Conservation (phyloP, 2,888 invertebrate genomes). For the Pimpla rufipes region DNA sequence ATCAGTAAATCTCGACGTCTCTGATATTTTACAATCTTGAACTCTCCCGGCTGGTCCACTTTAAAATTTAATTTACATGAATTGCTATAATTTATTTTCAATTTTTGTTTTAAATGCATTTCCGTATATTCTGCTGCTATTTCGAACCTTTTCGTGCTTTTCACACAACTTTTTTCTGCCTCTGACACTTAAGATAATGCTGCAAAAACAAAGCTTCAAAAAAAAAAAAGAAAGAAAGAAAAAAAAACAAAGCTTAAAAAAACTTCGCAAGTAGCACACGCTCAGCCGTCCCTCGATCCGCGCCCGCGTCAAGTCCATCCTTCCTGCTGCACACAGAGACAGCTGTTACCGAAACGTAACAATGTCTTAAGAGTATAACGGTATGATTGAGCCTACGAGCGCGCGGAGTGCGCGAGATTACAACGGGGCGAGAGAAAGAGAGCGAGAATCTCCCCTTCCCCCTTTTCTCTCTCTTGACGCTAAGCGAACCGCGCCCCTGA, state of each 20-base stretch:
- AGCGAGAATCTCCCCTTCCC: too few species aligned
- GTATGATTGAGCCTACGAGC: slow-evolving; percentile 15
- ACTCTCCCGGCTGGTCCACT: too few species aligned
- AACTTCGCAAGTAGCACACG: not conserved
- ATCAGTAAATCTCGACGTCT: not conserved
- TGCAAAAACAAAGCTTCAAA: too few species aligned
- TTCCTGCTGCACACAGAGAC: not conserved
- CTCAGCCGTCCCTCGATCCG: not conserved
- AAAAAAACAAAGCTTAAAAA: not conserved
- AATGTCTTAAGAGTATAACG: slow-evolving; percentile 35
- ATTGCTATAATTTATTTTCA: not conserved
- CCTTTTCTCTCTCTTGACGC: slow-evolving; percentile 26
- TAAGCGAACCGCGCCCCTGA: slow-evolving; percentile 72
- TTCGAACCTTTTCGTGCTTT: too few species aligned
- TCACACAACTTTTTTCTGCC: too few species aligned
- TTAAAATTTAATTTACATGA: too few species aligned
- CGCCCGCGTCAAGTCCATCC: too few species aligned
- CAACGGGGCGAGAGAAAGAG: slow-evolving; percentile 28
- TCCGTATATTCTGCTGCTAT: too few species aligned
- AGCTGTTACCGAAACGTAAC: slow-evolving; percentile 22
- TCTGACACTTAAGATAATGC: too few species aligned
- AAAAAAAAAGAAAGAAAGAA: not conserved
- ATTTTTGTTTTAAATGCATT: too few species aligned
- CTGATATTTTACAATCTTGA: not conserved
- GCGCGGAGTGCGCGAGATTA: slow-evolving; percentile 37